Base-by-base conservation (phyloP, 2,888 invertebrate species). In the Siphonodentalium dalli region DNA sequence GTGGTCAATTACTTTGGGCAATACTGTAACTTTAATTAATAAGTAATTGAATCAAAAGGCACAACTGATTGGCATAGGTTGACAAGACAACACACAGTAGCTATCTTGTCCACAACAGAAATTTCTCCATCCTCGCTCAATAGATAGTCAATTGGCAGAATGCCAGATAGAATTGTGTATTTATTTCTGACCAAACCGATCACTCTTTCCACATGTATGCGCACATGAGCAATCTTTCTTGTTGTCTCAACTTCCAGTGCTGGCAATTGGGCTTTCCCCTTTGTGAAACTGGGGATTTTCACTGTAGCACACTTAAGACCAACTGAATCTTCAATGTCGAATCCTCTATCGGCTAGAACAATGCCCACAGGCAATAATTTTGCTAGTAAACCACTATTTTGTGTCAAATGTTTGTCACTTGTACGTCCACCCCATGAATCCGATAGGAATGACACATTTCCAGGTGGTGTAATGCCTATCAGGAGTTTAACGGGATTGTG, bases 391-490 rank as follows among this genome's bases (percentile, higher is more conserved):
- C 23, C 37, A 43, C 57, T 53, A 21, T 61, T 46, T 35, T 63
- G 61, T 5, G 59, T 59, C 9, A 67, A 24, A 31, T 59, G 38
- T 45, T 68, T 67, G 34, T 67, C 65, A 49, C 52, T 56, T 2
- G 41, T 42, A 29, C 59, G 40, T 6, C 61, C 66, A 38, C 64
- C 63, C 58, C 58, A 68, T 6, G 44, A 56, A 27, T 34, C 29
- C 7, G 60, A 67, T 27, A 67, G 44, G 39, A 62, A 66, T 8
- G 43, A 38, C 23, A 61, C 46, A 20, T 26, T 38, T 18, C 60
- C 60, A 31, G 59, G 62, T 27, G 63, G 66, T 13, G 54, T 46
- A 11, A 67, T 64, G 15, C 54, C 61, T 33, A 63, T 58, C 33
- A 65, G 42, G 44, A 46, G 58, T 38, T 63, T 66, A 7, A 48